These are phyloP conservation scores for Phainopepla nitens DNA, from an alignment of 2,113 vertebrate species.

Conservation along the genomic window DNA sequence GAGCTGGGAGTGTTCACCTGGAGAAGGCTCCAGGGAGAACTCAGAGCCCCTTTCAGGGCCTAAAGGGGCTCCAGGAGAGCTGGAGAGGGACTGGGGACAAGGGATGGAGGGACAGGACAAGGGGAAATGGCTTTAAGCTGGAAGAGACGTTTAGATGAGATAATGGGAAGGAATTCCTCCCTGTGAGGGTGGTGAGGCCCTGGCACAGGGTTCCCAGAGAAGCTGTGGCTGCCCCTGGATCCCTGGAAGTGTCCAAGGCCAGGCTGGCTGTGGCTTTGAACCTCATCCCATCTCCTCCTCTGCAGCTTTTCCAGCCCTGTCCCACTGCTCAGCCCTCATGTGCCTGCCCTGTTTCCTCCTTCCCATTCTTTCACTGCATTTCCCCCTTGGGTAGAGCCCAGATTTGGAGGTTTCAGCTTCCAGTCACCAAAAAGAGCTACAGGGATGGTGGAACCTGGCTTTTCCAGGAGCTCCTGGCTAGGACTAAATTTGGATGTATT, in stretches of 20 bases:
- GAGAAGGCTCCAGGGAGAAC: not conserved
- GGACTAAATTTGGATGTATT: not conserved
- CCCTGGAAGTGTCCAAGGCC: not conserved
- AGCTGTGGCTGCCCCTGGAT: not conserved
- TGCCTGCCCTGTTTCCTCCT: not conserved
- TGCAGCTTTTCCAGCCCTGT: not conserved
- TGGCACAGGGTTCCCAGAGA: not conserved
- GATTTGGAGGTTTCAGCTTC: not conserved
- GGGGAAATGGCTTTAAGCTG: not conserved
- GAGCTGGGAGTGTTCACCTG: not conserved
- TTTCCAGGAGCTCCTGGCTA: not conserved
- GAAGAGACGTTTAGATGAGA: not conserved
- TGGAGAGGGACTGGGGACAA: fast-evolving
- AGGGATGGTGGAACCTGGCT: not conserved
- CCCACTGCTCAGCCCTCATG: not conserved
- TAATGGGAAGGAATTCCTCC: fast-evolving
- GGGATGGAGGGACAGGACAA: fast-evolving
- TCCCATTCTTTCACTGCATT: not conserved
- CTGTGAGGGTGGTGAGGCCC: fast-evolving
- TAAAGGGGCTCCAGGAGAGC: not conserved
- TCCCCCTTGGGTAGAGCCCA: not conserved
- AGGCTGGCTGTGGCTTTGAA: fast-evolving
- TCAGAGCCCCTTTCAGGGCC: fast-evolving
- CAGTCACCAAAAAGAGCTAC: not conserved
- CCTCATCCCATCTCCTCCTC: not conserved